These are phyloP conservation scores for Bhutanitis thaidina DNA, from an alignment of 2,888 invertebrate genomes.

Conservation along the genomic window DNA sequence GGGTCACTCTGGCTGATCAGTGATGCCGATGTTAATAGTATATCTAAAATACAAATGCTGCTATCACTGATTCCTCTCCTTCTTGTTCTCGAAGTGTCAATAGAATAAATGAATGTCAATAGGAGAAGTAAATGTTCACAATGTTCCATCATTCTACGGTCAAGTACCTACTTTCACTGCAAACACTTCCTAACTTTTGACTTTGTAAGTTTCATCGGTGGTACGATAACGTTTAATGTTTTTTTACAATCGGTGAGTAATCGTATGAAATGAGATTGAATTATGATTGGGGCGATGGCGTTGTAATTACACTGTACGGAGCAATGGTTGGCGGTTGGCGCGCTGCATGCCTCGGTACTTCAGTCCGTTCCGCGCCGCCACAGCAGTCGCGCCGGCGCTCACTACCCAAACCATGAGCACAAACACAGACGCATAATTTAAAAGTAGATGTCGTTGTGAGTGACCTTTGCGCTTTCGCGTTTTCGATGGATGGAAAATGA, in stretches of 20 bases:
- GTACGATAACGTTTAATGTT: conserved; percentile 56
- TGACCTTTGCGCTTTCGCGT: conserved; percentile 42
- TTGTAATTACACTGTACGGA: conserved; percentile 30
- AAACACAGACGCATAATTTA: conserved; percentile 39
- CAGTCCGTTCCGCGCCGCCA: conserved; percentile 48
- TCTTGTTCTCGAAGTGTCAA: too few relatives aligned
- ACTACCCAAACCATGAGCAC: conserved; percentile 46
- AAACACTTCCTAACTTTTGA: conserved; percentile 19
- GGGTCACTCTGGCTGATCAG: too few relatives aligned
- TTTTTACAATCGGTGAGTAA: conserved; percentile 53
- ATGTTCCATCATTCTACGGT: too few relatives aligned
- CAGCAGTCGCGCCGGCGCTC: conserved; percentile 41
- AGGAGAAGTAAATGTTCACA: too few relatives aligned
- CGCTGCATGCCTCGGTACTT: conserved; percentile 27
- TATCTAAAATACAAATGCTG: too few relatives aligned
- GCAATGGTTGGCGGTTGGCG: conserved; percentile 38
- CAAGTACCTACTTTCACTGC: too few relatives aligned
- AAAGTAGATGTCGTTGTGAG: conserved; percentile 39
- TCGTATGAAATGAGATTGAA: conserved; percentile 66
- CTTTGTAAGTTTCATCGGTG: conserved; percentile 41
- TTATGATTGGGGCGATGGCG: conserved; percentile 58
- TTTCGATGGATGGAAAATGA: conserved; percentile 53
- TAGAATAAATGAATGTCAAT: too few relatives aligned
- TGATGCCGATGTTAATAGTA: too few relatives aligned
- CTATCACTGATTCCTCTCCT: too few relatives aligned